These are phyloP conservation scores for Takifugu bimaculatus DNA, from an alignment of 2,113 vertebrate genomes.

Conservation along the genomic window DNA sequence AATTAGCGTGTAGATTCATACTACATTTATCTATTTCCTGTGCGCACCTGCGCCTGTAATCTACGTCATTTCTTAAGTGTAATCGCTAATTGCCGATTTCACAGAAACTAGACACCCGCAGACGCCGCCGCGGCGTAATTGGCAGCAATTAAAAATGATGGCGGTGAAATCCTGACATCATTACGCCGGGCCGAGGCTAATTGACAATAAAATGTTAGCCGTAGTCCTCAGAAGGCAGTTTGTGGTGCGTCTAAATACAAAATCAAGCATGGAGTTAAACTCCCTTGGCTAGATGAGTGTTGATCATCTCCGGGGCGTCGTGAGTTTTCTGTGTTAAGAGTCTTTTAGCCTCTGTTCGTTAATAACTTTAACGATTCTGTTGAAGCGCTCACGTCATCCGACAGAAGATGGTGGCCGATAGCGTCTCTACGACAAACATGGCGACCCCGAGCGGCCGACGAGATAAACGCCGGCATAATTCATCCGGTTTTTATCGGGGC, in stretches of 20 bases:
- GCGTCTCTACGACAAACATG: no score
- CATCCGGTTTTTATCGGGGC: not conserved
- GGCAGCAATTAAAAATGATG: constrained; percentile 26
- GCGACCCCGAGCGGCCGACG: no score
- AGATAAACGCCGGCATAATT: no score
- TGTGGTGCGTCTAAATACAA: not conserved
- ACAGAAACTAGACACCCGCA: not conserved
- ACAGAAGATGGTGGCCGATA: constrained; percentile 6
- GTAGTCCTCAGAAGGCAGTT: not conserved
- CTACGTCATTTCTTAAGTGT: not conserved
- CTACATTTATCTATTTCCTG: not conserved
- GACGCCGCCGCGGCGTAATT: constrained; percentile 12
- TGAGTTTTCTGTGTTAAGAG: no score
- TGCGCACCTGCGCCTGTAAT: constrained; percentile 3
- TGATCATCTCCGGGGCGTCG: no score
- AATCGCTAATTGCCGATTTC: constrained; percentile 21
- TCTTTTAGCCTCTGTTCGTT: no score
- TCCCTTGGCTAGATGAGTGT: no score
- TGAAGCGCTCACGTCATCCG: no score
- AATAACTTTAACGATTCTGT: no score
- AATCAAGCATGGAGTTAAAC: no score
- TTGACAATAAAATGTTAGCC: constrained; percentile 7
- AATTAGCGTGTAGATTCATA: no score
- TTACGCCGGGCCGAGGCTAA: not conserved
- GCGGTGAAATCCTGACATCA: constrained; percentile 5